Evolutionary conservation across 2,797 vertebrate genomes (phyloP).

Genomic region (Artibeus jamaicensis): DNA sequence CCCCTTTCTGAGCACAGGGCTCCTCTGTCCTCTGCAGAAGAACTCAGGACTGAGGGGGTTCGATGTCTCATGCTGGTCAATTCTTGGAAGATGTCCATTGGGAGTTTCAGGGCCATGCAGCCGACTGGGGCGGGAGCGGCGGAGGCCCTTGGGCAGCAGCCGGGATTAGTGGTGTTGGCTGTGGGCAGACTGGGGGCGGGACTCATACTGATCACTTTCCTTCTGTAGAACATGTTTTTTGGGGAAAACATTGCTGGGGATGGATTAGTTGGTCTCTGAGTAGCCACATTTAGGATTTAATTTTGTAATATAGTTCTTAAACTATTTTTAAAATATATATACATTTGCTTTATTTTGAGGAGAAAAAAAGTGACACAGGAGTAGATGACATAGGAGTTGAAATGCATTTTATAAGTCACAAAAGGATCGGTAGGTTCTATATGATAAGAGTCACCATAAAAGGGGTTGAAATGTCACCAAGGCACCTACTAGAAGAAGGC

Average conservation of each 20-base stretch:
- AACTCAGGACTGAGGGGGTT: not conserved
- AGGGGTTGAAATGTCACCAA: not conserved
- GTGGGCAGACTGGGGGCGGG: not conserved
- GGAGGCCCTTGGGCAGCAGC: not conserved
- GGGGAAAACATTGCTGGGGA: not conserved
- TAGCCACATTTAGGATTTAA: not conserved
- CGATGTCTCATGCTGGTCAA: not conserved
- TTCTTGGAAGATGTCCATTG: too few relatives aligned
- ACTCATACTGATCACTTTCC: not conserved
- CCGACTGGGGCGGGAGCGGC: not conserved
- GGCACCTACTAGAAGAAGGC: not conserved
- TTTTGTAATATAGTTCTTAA: not conserved
- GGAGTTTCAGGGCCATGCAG: not conserved
- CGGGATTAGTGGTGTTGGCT: not conserved
- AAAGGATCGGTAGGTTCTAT: not conserved
- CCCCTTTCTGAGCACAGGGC: not conserved
- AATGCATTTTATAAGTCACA: not conserved
- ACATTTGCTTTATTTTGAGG: not conserved
- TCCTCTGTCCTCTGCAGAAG: not conserved
- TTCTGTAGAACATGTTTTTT: not conserved
- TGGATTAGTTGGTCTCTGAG: not conserved
- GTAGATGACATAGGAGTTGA: not conserved
- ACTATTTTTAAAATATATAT: not conserved
- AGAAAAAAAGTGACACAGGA: not conserved
- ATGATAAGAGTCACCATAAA: not conserved